Conservation (phyloP, 2,888 invertebrate species). For the Sinhomidia bicolor region DNA sequence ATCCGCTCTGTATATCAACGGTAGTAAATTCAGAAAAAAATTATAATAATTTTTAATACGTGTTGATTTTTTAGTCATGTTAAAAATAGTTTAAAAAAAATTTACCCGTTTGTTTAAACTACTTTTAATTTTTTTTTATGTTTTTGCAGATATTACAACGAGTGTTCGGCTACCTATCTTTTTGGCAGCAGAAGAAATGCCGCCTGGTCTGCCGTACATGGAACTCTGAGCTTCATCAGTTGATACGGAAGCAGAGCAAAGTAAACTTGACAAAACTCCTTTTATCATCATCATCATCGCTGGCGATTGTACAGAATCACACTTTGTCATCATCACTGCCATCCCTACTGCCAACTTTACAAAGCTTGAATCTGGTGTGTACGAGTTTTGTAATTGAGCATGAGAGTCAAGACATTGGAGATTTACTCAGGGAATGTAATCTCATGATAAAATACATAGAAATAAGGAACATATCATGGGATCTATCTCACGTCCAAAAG, state of each 20-base stretch:
- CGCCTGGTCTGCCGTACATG: slow-evolving; percentile 72
- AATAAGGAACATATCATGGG: slow-evolving; percentile 69
- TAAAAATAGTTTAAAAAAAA: neutral
- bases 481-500: slow-evolving; percentile 59
- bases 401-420: slow-evolving; percentile 41
- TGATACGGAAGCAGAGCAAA: slow-evolving; percentile 67
- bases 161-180: slow-evolving; percentile 71
- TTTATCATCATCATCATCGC: slow-evolving; percentile 29
- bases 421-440: slow-evolving; percentile 50
- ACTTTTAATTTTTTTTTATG: neutral
- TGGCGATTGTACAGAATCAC: neutral
- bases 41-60: neutral
- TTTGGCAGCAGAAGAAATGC: slow-evolving; percentile 74
- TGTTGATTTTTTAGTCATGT: neutral
- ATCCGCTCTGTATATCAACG: slow-evolving; percentile 71
- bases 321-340: slow-evolving; percentile 59
- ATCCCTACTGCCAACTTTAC: slow-evolving; percentile 54
- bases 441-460: slow-evolving; percentile 71
- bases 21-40: slow-evolving; percentile 37
- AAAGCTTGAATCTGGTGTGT: slow-evolving; percentile 65
- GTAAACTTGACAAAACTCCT: slow-evolving; percentile 71
- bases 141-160: slow-evolving; percentile 64
- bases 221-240: slow-evolving; percentile 63
- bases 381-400: slow-evolving; percentile 72
- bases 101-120: neutral